phyloP scores from a whole-genome alignment of 37 sponge, comb jelly and placozoan genomes.

The Chondrilla cf. caribensis region DNA sequence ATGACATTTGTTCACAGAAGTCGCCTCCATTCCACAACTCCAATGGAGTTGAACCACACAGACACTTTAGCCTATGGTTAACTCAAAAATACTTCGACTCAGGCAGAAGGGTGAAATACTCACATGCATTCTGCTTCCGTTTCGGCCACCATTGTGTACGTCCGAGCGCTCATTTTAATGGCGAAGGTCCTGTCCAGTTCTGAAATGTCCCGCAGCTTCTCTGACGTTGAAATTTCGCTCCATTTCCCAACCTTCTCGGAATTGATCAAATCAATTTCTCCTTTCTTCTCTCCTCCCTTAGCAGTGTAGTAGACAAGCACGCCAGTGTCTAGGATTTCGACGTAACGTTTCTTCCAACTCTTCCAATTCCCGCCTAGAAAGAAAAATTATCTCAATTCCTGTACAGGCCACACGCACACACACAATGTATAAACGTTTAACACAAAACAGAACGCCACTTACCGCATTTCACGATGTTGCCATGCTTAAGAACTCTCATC shows the following conservation, averaged over 20 bases:
- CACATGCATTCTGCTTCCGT: conserved; percentile 24
- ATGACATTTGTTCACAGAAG: too few relatives aligned
- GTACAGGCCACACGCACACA: background rate
- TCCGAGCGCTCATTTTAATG: background rate
- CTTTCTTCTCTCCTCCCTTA: conserved; percentile 28
- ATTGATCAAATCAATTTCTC: conserved; percentile 22
- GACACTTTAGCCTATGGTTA: too few relatives aligned
- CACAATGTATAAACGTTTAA: too few relatives aligned
- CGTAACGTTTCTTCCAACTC: conserved; percentile 31
- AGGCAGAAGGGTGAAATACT: too few relatives aligned
- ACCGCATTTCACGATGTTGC: conserved; percentile 13
- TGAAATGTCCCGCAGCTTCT: background rate
- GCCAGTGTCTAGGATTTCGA: background rate
- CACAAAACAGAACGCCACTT: background rate
- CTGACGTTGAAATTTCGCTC: conserved; percentile 9
- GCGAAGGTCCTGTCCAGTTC: conserved; percentile 18
- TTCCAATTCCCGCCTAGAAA: background rate
- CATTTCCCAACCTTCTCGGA: conserved; percentile 5
- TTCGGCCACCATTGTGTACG: conserved; percentile 20
- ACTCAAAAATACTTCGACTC: too few relatives aligned
- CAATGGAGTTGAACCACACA: too few relatives aligned
- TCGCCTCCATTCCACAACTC: too few relatives aligned
- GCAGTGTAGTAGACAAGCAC: conserved; percentile 8
- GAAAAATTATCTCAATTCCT: background rate
- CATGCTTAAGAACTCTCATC: conserved; percentile 9